Conservation (phyloP, 2,113 vertebrate genomes). For the Chloropsis cyanopogon region DNA sequence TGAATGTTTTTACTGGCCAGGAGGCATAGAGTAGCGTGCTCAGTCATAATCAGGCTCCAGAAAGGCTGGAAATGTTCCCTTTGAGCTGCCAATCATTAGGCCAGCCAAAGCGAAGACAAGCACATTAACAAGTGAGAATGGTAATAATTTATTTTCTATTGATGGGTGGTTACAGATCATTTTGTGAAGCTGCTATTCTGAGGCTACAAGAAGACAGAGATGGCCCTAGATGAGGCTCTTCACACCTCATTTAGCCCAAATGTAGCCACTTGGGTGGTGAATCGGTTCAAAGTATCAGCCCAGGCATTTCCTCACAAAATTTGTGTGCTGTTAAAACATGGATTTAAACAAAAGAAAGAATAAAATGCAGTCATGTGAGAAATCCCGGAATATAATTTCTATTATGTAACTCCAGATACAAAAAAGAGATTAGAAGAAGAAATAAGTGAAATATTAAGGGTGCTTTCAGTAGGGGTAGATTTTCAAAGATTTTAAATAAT, state of each 20-base stretch:
- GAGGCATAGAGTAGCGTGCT: slow-evolving; percentile 60
- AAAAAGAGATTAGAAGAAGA: slow-evolving; percentile 30
- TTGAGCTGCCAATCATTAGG: slow-evolving; percentile 77
- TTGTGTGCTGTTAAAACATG: slow-evolving; percentile 80
- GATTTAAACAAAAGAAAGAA: slow-evolving; percentile 65
- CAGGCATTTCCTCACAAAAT: slow-evolving; percentile 83
- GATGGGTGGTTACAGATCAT: slow-evolving; percentile 93
- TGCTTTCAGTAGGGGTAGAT: slow-evolving; percentile 1
- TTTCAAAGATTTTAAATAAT: slow-evolving; percentile 65
- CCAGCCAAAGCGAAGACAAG: slow-evolving; percentile 79
- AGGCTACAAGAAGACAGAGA: slow-evolving; percentile 72
- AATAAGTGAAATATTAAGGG: slow-evolving; percentile 23
- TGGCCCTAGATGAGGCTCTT: slow-evolving; percentile 88
- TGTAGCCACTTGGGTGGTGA: slow-evolving; percentile 94
- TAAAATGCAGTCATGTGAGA: slow-evolving; percentile 52
- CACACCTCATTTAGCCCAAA: slow-evolving; percentile 98
- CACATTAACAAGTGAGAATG: slow-evolving; percentile 87
- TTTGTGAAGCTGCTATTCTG: slow-evolving; percentile 78
- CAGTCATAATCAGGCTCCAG: slow-evolving; percentile 72
- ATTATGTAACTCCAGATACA: not conserved
- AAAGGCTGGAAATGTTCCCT: slow-evolving; percentile 77
- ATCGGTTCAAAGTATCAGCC: slow-evolving; percentile 82
- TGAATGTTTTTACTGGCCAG: slow-evolving; percentile 73
- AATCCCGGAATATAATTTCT: slow-evolving; percentile 51
- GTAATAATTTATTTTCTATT: slow-evolving; percentile 98